phyloP scores from a whole-genome alignment of 2,113 vertebrate species.

The Halcyon senegalensis region DNA sequence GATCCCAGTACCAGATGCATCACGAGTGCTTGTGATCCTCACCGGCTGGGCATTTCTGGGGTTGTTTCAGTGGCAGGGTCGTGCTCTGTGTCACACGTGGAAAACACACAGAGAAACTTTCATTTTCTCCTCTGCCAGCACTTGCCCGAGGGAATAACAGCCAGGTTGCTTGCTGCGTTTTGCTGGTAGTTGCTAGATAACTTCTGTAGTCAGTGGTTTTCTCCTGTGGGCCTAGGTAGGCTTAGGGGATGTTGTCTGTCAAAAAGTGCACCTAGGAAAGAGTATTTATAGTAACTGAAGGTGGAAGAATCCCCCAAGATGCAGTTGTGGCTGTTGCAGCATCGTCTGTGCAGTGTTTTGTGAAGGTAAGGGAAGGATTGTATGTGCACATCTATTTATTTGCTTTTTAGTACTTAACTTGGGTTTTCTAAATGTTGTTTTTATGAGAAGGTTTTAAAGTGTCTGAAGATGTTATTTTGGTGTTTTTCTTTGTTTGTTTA shows the following conservation, averaged over 20 bases:
- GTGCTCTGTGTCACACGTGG: neutral
- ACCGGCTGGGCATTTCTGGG: neutral
- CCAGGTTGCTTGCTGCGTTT: neutral
- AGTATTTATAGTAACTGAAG: neutral
- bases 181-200: neutral
- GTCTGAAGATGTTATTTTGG: neutral
- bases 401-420: neutral
- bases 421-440: neutral
- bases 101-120: neutral
- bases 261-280: neutral
- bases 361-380: neutral
- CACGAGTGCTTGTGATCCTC: neutral
- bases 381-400: neutral
- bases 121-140: neutral
- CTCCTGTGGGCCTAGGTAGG: neutral
- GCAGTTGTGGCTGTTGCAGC: neutral
- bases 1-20: neutral
- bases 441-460: neutral
- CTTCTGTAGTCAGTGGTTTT: neutral
- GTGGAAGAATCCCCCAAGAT: neutral
- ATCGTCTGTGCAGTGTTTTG: neutral
- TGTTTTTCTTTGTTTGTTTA: no score
- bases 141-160: neutral
- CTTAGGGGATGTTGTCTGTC: neutral
- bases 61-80: neutral